Conservation (phyloP, 2,113 vertebrate species). For the Chiloscyllium plagiosum region DNA sequence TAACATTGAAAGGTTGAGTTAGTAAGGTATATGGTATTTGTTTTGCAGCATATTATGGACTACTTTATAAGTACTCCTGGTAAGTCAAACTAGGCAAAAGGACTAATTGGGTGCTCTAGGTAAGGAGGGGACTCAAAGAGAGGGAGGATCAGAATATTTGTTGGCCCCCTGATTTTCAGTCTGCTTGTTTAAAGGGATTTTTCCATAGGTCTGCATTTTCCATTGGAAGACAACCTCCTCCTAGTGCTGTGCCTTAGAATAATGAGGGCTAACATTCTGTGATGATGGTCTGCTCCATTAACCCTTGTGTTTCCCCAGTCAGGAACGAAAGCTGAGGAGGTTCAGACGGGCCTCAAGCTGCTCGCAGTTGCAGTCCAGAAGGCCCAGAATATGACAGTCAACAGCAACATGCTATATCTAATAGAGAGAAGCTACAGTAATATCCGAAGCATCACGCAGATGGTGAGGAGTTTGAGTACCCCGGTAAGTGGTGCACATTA, state of each 20-base stretch:
- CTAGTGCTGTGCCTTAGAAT: too few relatives aligned
- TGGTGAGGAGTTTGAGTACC: constrained; percentile 9
- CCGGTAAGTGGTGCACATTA: not conserved
- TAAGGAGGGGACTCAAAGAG: not conserved
- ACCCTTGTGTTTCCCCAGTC: not conserved
- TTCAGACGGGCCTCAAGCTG: constrained; percentile 2
- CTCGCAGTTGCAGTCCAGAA: not conserved
- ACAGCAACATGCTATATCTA: not conserved
- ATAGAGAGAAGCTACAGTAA: constrained; percentile 31
- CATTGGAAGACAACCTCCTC: not conserved
- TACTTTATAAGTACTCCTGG: not conserved
- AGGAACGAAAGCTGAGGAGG: not conserved
- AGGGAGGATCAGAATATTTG: not conserved
- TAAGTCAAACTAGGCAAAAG: not conserved
- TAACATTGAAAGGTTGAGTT: not conserved
- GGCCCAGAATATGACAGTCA: constrained; percentile 8
- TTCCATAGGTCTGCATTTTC: not conserved
- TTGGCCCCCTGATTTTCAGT: not conserved
- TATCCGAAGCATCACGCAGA: constrained; percentile 10
- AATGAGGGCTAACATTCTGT: not conserved
- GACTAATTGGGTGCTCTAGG: not conserved
- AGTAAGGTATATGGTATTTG: not conserved
- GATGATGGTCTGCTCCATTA: not conserved
- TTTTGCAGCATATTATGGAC: not conserved
- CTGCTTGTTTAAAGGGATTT: not conserved